Evolutionary conservation across 2,888 invertebrate genomes (phyloP), one percentile per base, ranked within the genome.

Genomic region (Andrena marginata): DNA sequence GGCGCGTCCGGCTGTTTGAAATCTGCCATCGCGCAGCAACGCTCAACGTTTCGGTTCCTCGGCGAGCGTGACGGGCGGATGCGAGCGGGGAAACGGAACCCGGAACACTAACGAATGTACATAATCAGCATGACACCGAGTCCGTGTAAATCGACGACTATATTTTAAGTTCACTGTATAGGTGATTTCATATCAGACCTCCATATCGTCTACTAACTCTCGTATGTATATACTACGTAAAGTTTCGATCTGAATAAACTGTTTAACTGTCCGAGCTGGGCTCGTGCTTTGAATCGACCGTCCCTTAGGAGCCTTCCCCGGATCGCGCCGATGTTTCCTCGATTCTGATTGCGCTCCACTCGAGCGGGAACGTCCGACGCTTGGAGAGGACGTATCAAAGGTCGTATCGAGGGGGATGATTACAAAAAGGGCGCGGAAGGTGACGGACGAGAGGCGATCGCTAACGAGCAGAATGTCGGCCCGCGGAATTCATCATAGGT

Each of bases 221-320:
- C 91, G 89, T 92, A 92, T 92, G 92, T 93, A 92, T 92, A 92
- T 93, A 93, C 86, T 87, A 90, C 90, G 87, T 89, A 89, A 90
- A 90, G 87, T 92, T 92, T 92, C 89, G 90, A 92, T 92, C 90
- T 86, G 85, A 93, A 93, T 93, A 93, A 93, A 93, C 90, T 91
- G 91, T 92, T 92, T 92, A 92, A 90, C 91, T 93, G 92, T 93
- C 92, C 87, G 71, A 80, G 82, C 26, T 26, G 54, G n/a, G 33
- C n/a, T 5, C 1, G 26, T 31, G 8, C 48, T 60, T 54, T 54
- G 26, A 63, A 71, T 68, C 63, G 26, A 23, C 67, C 16, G 10
- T 49, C 63, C 74, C n/a, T 35, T 20, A 23, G 16, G 59, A 35
- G 26, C 3, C 35, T 16, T 7, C 13, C 33, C 49, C 5, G 10